Evolutionary conservation across 1,140 invertebrate genomes (phyloP), one percentile per base, ranked within the genome.

Genomic region (Formica exsecta): DNA sequence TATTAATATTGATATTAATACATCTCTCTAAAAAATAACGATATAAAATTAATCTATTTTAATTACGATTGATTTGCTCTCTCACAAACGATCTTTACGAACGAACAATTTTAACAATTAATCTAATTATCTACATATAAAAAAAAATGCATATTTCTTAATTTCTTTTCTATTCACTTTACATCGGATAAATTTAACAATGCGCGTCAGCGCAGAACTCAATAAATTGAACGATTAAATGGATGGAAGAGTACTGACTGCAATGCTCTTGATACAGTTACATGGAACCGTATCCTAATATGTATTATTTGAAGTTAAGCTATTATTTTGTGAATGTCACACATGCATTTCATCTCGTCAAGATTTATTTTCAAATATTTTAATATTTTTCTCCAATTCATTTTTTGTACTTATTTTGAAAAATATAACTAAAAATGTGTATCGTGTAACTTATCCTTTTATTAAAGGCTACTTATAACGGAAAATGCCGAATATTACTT

Each of bases 211-310:
- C 68, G 29, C 66, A 74, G 54, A 73, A 36, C 41, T 81, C 44
- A 59, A 59, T 54, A 81, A 19, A 81, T 83, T 83, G 79, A 74
- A 61, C 29, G 68, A 74, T 83, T 83, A 74, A 83, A 83, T 41
- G 57, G 54, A 83, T 74, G 68, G 79, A 83, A 83, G 54, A 83
- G n/a, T 83, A 74, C 79, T 61, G 79, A 73, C 54, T 61, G 68
- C 25, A 19, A 7, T 51, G 2, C 19, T 61, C 38, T 73, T 25
- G 38, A 44, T 36, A 6, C 36, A 41, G 11, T 54, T 80, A n/a
- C 6, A 16, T 6, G 5, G 6, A 25, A 16, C 19, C 38, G 16
- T 59, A 25, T 41, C 9, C 25, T 32, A 59, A 61, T 65, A 51
- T 25, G 41, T 13, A 79, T 79, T 19, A 66, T 54, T 32, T 70